phyloP scores from a whole-genome alignment of 2,888 invertebrate species.

The Dryadula phaetusa region DNA sequence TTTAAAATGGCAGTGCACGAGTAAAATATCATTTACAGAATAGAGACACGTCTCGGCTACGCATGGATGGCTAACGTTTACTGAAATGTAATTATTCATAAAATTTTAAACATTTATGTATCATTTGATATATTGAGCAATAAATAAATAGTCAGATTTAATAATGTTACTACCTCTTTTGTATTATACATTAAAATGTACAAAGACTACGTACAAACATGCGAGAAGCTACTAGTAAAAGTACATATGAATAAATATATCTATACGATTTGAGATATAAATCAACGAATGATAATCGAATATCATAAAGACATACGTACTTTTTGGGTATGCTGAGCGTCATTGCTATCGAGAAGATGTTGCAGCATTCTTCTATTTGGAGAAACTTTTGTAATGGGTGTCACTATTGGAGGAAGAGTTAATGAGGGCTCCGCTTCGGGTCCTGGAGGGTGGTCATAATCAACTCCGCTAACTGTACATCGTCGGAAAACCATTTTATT shows the following conservation, averaged over 20 bases:
- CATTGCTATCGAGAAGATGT: slow-evolving; percentile 70
- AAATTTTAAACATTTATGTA: slow-evolving; percentile 8
- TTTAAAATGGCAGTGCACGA: not conserved
- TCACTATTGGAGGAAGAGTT: slow-evolving; percentile 77
- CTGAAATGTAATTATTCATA: not conserved
- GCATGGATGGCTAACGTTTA: not conserved
- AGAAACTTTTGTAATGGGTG: slow-evolving; percentile 75
- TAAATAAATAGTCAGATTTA: slow-evolving; percentile 4
- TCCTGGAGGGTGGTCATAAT: slow-evolving; percentile 93
- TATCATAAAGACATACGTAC: slow-evolving; percentile 53
- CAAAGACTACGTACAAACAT: not conserved
- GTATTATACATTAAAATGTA: not conserved
- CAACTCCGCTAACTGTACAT: slow-evolving; percentile 94
- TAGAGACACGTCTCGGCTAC: not conserved
- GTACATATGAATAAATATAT: not conserved
- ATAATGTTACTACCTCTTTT: not conserved
- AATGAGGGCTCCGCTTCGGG: slow-evolving; percentile 87
- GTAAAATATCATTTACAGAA: not conserved
- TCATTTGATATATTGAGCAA: not conserved
- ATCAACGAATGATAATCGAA: not conserved
- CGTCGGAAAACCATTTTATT: slow-evolving; percentile 98
- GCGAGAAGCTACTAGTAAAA: no score
- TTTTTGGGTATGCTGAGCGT: slow-evolving; percentile 85
- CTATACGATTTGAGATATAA: not conserved
- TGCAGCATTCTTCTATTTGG: slow-evolving; percentile 74